Evolutionary conservation across 2,113 vertebrate species (phyloP), one percentile per base, ranked within the genome.

Genomic region (Ifrita kowaldi): DNA sequence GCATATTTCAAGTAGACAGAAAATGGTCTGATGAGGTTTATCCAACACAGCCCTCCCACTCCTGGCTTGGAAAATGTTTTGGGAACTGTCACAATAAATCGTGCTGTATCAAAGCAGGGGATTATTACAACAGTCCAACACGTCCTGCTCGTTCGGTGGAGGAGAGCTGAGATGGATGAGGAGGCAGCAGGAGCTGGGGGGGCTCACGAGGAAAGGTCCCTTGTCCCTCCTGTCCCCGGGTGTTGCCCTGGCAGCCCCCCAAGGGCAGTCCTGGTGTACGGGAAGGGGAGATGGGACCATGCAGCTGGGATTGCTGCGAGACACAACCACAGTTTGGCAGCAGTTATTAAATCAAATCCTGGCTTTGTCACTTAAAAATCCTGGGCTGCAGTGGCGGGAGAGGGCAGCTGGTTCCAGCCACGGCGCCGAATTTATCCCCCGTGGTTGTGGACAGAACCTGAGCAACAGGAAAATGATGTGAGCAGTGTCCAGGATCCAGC

Each of bases 401-500:
- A 55, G 2, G 17, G 21, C 47, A n/a, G 41, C 81, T 88, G 84
- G 52, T 75, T 78, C 52, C 59, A 35, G 62, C 44, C 37, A 10
- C 0, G 3, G 23, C 13, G 32, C 24, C 20, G 52, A 35, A 68
- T 37, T 35, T 47, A 15, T 63, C n/a, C 18, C 44, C 47, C 32
- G 65, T 19, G 57, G 35, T 2, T 0, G 1, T 30, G 32, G 70
- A 16, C 33, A 67, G 57, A 37, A 3, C 17, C 35, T 12, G 84
- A 56, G 80, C 11, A 13, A 2, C 0, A 4, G 59, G 39, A 24
- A 33, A 41, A n/a, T 0, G 37, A 14, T 69, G 69, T 71, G 81
- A 33, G 6, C 1, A 1, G 42, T 0, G 1, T 11, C 44, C 60
- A 53, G 44, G 76, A 10, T 19, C 6, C 24, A 26, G 79, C 21